Evolutionary conservation across 1,140 invertebrate genomes (phyloP).

Genomic region (Delia radicum): DNA sequence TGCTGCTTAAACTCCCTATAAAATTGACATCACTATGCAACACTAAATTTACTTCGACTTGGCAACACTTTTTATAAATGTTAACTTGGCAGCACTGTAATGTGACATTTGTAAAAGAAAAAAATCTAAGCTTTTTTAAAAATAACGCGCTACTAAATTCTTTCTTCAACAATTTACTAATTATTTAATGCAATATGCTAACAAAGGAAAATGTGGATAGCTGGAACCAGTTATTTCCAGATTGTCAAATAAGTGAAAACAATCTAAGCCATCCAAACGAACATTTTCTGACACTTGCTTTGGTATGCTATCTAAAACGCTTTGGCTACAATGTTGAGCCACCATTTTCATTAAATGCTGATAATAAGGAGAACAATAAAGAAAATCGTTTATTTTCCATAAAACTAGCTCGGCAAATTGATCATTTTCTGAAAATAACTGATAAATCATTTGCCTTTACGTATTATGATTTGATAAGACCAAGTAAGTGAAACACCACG

Average conservation of each 20-base stretch:
- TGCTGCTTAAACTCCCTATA: no score
- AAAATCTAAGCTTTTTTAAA: neutral
- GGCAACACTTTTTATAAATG: neutral
- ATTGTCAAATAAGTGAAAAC: slow-evolving; percentile 33
- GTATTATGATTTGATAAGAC: slow-evolving; percentile 40
- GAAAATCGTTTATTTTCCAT: slow-evolving; percentile 40
- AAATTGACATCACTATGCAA: no score
- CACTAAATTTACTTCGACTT: neutral
- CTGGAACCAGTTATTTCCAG: slow-evolving; percentile 36
- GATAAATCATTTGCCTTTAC: slow-evolving; percentile 39
- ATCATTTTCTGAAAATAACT: slow-evolving; percentile 39
- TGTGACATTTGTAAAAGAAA: neutral
- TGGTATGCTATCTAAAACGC: slow-evolving; percentile 35
- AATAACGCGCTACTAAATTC: neutral
- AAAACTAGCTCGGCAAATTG: slow-evolving; percentile 41
- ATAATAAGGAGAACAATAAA: slow-evolving; percentile 27
- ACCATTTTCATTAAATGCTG: slow-evolving; percentile 34
- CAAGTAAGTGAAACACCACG: slow-evolving; percentile 31
- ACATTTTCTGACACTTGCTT: slow-evolving; percentile 34
- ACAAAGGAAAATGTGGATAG: slow-evolving; percentile 18
- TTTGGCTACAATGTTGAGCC: slow-evolving; percentile 43
- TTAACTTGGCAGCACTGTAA: neutral
- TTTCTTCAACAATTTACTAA: neutral
- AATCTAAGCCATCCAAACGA: slow-evolving; percentile 39
- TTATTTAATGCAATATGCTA: slow-evolving; percentile 1